These are phyloP conservation scores for Cichlasoma orientale DNA, from an alignment of 2,797 vertebrate genomes.

Conservation along the genomic window DNA sequence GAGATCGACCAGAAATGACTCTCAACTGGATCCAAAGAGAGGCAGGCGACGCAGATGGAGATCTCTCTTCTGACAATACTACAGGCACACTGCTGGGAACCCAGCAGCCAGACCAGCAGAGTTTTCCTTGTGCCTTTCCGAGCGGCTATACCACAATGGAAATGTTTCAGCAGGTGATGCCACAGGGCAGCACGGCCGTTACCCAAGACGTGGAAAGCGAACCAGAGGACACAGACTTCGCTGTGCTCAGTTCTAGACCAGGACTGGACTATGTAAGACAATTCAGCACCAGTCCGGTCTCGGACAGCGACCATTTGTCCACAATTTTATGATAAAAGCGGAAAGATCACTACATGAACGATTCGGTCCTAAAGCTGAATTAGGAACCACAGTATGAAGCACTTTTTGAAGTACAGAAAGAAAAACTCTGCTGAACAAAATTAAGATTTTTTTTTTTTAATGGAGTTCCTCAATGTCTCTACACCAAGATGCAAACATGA, in stretches of 20 bases:
- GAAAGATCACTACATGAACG: background rate
- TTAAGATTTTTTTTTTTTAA: no score
- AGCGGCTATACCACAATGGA: conserved; percentile 86
- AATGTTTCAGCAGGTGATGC: conserved; percentile 76
- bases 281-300: conserved; percentile 37
- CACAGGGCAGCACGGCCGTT: background rate
- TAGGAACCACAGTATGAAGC: background rate
- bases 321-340: conserved; percentile 1
- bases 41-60: background rate
- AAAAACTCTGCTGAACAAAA: no score
- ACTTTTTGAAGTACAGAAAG: no score
- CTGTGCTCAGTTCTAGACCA: background rate
- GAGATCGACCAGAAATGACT: background rate
- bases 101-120: background rate
- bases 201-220: background rate
- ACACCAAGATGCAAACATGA: no score
- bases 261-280: conserved; percentile 72
- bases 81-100: background rate
- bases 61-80: accelerated
- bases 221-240: conserved; percentile 23
- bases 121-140: conserved; percentile 32
- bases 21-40: conserved; percentile 9
- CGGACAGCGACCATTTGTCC: background rate
- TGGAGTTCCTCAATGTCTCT: no score
- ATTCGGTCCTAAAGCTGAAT: background rate